Evolutionary conservation across 1,140 invertebrate species (phyloP).

Genomic region (Pseudomyrmex cubaensis): DNA sequence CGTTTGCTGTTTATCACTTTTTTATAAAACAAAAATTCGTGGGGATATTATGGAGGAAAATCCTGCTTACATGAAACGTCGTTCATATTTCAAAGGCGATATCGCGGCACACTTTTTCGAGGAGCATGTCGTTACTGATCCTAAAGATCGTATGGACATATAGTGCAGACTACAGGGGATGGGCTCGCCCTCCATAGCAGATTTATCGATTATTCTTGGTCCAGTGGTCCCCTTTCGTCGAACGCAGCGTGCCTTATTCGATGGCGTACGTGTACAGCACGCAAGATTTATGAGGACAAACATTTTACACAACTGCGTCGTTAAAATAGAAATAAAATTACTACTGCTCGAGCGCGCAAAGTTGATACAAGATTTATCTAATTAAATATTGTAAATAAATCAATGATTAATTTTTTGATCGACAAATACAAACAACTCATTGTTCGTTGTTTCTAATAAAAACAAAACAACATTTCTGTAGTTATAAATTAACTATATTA

Average conservation of each 20-base stretch:
- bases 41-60: constrained; percentile 6
- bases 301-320: constrained; percentile 36
- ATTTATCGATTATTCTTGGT: constrained; percentile 83
- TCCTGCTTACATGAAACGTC: constrained; percentile 31
- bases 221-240: constrained; percentile 80
- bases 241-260: constrained; percentile 63
- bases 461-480: background rate
- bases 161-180: constrained; percentile 25
- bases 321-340: constrained; percentile 25
- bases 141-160: constrained; percentile 57
- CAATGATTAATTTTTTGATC: background rate
- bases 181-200: constrained; percentile 66
- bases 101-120: constrained; percentile 50
- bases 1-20: background rate
- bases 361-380: background rate
- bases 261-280: constrained; percentile 54
- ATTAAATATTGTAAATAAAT: background rate
- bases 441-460: background rate
- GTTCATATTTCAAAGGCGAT: constrained; percentile 53
- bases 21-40: constrained; percentile 5
- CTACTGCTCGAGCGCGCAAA: background rate
- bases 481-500: background rate
- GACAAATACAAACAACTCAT: background rate
- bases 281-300: constrained; percentile 69
- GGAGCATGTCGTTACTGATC: constrained; percentile 46